phyloP scores from a whole-genome alignment of 2,797 vertebrate species.

The Trachops cirrhosus region DNA sequence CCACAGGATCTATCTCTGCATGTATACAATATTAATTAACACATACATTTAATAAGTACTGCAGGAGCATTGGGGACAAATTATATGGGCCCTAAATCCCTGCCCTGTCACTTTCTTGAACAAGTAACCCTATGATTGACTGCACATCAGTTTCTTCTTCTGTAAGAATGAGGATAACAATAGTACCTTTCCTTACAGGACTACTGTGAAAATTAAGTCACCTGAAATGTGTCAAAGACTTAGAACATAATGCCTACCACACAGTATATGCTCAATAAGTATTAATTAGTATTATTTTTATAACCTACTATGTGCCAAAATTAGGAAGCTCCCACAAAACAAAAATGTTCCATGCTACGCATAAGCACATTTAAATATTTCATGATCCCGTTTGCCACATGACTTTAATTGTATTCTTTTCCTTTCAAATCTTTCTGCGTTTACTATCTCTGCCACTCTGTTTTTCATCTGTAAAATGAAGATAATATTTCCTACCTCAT shows the following conservation, averaged over 20 bases:
- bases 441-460: neutral
- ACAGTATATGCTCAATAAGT: neutral
- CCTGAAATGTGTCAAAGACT: neutral
- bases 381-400: neutral
- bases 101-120: neutral
- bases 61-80: neutral
- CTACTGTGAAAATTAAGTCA: constrained; percentile 24
- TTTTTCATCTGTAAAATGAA: constrained; percentile 19
- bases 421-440: neutral
- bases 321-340: constrained; percentile 6
- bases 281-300: constrained; percentile 27
- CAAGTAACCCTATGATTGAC: neutral
- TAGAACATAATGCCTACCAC: neutral
- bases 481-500: neutral
- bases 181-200: neutral
- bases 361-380: constrained; percentile 16
- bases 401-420: neutral
- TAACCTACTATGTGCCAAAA: neutral
- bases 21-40: constrained; percentile 9
- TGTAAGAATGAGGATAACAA: neutral
- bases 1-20: neutral
- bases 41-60: neutral
- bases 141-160: neutral
- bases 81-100: neutral
- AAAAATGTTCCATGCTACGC: neutral